Base-by-base conservation (phyloP, 2,797 vertebrate genomes). In the Galaxias olidus region DNA sequence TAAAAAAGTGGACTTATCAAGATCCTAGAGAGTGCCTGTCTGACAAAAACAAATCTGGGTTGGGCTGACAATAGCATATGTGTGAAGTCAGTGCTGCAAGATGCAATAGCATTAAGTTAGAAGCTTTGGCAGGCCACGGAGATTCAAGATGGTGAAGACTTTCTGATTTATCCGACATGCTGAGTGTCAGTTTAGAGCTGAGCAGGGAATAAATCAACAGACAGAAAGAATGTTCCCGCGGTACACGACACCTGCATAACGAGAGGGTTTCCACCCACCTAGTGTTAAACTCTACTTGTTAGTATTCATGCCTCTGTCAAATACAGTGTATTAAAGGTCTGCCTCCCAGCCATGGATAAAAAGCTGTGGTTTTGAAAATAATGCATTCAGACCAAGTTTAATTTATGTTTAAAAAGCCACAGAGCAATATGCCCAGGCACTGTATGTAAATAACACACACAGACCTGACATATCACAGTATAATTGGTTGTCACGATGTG, bases 41-140 rank as follows among this genome's bases (percentile, higher is more conserved):
- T 49, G 67, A 56, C 74, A 62, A 78, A 82, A 78, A 61, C 44
- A 63, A 52, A 78, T 69, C 54, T 68, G 71, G 61, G 72, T 69
- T 71, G 57, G 56, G 63, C 61, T 42, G 67, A 82, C 72, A 84
- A 68, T 46, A 83, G 79, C 76, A 87, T 75, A 86, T 85, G 83
- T 81, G n/a, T 68, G 83, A 64, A 82, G 71, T 73, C 83, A 77
- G 72, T 73, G 78, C 65, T 49, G 64, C 18, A 63, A 61, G 69
- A 73, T 78, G 80, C 59, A 76, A 69, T 14, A 75, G 81, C 68
- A 82, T 77, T 77, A 72, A 70, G 52, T 66, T 68, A 67, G 46
- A 76, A 78, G 76, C 69, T 76, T 43, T 49, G 72, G 81, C 74
- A 77, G 71, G 74, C 65, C 66, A 81, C 71, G 60, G 63, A 69